These are phyloP conservation scores for Antrozous pallidus DNA, from an alignment of 2,797 vertebrate species.

Conservation along the genomic window DNA sequence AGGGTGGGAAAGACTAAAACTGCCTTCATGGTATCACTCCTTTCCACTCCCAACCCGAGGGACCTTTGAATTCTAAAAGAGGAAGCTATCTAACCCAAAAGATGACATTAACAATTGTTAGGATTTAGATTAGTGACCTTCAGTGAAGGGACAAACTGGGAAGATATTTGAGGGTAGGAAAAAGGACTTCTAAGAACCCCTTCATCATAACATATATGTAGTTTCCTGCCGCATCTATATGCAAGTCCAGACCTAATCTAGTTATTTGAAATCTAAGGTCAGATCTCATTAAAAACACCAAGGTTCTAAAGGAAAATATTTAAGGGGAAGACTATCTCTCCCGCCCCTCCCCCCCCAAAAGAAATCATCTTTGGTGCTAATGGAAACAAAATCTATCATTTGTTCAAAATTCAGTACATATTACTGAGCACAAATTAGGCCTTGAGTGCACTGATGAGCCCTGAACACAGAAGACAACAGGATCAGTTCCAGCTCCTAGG, in stretches of 20 bases:
- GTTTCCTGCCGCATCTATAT: neutral
- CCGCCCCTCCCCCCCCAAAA: fast-evolving
- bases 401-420: neutral
- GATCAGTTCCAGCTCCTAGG: neutral
- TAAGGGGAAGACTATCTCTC: neutral
- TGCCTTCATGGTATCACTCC: neutral
- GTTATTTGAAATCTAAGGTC: neutral
- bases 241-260: neutral
- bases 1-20: neutral
- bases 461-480: neutral
- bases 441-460: neutral
- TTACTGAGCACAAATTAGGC: neutral
- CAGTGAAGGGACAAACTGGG: neutral
- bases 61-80: neutral
- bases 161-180: neutral
- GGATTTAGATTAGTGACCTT: neutral
- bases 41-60: no score
- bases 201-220: neutral
- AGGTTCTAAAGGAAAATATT: neutral
- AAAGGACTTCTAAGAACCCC: neutral
- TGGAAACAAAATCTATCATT: neutral
- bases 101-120: neutral
- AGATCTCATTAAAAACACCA: neutral
- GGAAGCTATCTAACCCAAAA: neutral
- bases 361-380: neutral